Conservation (phyloP, 1,140 invertebrate species). For the Temnothorax longispinosus region DNA sequence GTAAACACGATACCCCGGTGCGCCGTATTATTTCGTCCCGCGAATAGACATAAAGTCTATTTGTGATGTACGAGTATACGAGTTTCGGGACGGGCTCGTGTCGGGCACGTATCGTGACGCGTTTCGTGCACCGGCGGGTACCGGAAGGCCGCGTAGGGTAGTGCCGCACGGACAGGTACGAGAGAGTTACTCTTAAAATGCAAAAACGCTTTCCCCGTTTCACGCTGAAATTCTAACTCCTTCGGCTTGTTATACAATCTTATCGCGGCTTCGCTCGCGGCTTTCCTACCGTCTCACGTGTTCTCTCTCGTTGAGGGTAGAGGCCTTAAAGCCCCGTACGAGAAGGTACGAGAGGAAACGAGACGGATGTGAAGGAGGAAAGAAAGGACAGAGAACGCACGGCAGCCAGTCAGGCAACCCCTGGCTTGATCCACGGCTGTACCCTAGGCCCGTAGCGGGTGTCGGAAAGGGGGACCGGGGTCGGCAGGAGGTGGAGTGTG, state of each 20-base stretch:
- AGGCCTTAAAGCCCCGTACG: conserved; percentile 24
- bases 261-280: conserved; percentile 79
- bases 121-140: conserved; percentile 49
- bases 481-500: conserved; percentile 59
- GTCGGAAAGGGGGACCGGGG: conserved; percentile 49
- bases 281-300: conserved; percentile 68
- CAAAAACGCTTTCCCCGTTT: conserved; percentile 78
- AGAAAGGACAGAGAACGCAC: conserved; percentile 68
- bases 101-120: conserved; percentile 41
- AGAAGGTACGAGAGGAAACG: conserved; percentile 44
- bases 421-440: conserved; percentile 81
- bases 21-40: conserved; percentile 47
- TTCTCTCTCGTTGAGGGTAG: conserved; percentile 23
- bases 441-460: conserved; percentile 75
- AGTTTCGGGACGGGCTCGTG: conserved; percentile 43
- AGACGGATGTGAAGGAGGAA: conserved; percentile 58
- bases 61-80: conserved; percentile 31
- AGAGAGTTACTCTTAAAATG: conserved; percentile 61
- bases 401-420: conserved; percentile 78
- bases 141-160: conserved; percentile 25
- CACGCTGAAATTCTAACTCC: conserved; percentile 82
- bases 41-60: conserved; percentile 45
- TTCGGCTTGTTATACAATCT: conserved; percentile 82
- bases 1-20: conserved; percentile 61
- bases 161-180: conserved; percentile 36